These are phyloP conservation scores for Nibea coibor DNA, from an alignment of 2,113 vertebrate genomes.

Conservation along the genomic window DNA sequence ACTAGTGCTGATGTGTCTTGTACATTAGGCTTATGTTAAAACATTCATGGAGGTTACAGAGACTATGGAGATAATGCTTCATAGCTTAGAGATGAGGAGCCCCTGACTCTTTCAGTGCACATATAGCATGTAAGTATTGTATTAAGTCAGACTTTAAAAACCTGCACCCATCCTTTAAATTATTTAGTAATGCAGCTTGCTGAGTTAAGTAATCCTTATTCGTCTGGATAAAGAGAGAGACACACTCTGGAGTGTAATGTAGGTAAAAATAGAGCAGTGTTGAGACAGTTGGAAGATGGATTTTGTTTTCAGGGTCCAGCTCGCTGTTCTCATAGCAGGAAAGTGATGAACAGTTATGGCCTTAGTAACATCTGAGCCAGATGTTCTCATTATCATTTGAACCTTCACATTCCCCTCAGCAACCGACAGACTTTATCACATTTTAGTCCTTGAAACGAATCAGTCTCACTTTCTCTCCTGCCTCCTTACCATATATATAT, in stretches of 20 bases:
- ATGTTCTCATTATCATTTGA: slow-evolving; percentile 48
- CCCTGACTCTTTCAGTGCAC: not conserved
- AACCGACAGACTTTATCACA: not conserved
- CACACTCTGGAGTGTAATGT: not conserved
- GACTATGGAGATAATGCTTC: not conserved
- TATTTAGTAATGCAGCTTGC: slow-evolving; percentile 1
- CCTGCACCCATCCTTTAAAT: not conserved
- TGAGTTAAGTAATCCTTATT: not conserved
- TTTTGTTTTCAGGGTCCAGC: slow-evolving; percentile 17
- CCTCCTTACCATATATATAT: not conserved
- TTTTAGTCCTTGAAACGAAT: slow-evolving; percentile 13
- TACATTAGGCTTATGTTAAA: no score
- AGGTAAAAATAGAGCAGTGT: slow-evolving; percentile 34
- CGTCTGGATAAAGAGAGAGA: not conserved
- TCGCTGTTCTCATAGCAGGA: slow-evolving; percentile 9
- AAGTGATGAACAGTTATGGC: slow-evolving; percentile 24
- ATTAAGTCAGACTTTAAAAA: not conserved
- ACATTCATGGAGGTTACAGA: no score
- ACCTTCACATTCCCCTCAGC: not conserved
- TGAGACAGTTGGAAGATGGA: slow-evolving; percentile 11
- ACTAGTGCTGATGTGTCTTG: no score
- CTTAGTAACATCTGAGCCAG: slow-evolving; percentile 16
- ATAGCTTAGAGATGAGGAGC: not conserved
- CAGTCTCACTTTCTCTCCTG: not conserved
- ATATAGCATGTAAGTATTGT: not conserved